These are phyloP conservation scores for Ibycter americanus DNA, from an alignment of 2,797 vertebrate species.

Conservation along the genomic window DNA sequence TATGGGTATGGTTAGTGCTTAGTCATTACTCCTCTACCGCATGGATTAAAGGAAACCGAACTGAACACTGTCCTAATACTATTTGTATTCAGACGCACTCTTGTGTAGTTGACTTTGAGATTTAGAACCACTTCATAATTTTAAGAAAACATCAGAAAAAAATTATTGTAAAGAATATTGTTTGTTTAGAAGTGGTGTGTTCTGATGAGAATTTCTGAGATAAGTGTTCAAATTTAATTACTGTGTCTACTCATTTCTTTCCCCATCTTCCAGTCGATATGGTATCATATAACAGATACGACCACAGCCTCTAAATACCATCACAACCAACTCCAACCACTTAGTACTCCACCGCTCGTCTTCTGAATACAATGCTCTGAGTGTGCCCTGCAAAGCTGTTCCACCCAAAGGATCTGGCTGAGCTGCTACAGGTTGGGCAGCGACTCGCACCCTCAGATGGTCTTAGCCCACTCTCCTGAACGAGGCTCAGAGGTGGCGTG, in stretches of 20 bases:
- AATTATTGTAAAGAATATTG: not conserved
- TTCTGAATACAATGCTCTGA: not conserved
- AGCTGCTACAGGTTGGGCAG: rapidly evolving
- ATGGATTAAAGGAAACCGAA: not conserved
- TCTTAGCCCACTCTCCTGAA: not conserved
- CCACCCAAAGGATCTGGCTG: rapidly evolving
- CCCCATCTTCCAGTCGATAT: not conserved
- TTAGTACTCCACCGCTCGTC: not conserved
- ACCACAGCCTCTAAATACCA: not conserved
- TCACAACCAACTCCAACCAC: not conserved
- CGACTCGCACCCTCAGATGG: rapidly evolving
- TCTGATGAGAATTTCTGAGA: not conserved
- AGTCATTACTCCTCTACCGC: not conserved
- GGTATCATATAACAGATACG: not conserved
- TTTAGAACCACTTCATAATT: not conserved
- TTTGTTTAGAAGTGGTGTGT: not conserved
- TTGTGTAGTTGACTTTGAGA: not conserved
- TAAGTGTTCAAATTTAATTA: not conserved
- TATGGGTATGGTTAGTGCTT: not conserved
- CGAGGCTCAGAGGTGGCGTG: rapidly evolving
- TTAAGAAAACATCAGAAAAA: not conserved
- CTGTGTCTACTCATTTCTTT: not conserved
- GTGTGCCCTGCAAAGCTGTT: not conserved
- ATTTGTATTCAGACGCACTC: not conserved
- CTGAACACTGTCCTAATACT: not conserved